Percentiles rank a stretch among this genome's conserved stretches.
Conservation (phyloP, 1,140 invertebrate genomes). For the Lithobius niger region DNA sequence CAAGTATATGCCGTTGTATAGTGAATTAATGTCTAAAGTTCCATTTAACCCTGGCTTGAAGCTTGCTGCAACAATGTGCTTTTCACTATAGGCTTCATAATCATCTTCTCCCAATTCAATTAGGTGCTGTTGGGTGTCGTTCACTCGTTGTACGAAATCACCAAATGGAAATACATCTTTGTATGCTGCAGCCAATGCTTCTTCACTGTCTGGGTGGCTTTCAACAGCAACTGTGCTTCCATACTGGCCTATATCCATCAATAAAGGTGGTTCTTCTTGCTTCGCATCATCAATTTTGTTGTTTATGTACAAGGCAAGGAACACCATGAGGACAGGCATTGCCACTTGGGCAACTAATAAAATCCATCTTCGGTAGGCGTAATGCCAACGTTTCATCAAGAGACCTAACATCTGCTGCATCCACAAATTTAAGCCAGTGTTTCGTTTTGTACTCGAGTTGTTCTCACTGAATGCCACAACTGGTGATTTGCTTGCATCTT, state of each 20-base stretch:
- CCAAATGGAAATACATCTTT: too few relatives aligned
- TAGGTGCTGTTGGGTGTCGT: neutral
- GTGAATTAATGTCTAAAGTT: neutral
- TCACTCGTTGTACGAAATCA: neutral
- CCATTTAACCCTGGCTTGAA: neutral
- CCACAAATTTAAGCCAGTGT: neutral
- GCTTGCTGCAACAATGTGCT: slow-evolving; percentile 7
- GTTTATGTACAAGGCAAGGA: slow-evolving; percentile 3
- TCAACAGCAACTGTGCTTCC: neutral
- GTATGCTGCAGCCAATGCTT: slow-evolving; percentile 9
- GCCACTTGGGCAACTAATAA: slow-evolving; percentile 18
- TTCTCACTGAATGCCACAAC: neutral
- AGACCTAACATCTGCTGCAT: slow-evolving; percentile 13
- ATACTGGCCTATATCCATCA: too few relatives aligned
- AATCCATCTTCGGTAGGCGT: slow-evolving; percentile 16
- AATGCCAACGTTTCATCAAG: slow-evolving; percentile 14
- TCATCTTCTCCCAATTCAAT: neutral
- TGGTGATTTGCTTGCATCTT: neutral
- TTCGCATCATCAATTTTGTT: slow-evolving; percentile 3
- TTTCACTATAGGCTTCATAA: neutral
- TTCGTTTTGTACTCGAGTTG: neutral
- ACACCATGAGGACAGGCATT: neutral
- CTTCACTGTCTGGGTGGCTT: slow-evolving; percentile 7
- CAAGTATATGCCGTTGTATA: slow-evolving; percentile 15
- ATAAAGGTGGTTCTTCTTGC: too few relatives aligned